These are phyloP conservation scores for Stenchaetothrips biformis DNA, from an alignment of 2,888 invertebrate species.

Conservation along the genomic window DNA sequence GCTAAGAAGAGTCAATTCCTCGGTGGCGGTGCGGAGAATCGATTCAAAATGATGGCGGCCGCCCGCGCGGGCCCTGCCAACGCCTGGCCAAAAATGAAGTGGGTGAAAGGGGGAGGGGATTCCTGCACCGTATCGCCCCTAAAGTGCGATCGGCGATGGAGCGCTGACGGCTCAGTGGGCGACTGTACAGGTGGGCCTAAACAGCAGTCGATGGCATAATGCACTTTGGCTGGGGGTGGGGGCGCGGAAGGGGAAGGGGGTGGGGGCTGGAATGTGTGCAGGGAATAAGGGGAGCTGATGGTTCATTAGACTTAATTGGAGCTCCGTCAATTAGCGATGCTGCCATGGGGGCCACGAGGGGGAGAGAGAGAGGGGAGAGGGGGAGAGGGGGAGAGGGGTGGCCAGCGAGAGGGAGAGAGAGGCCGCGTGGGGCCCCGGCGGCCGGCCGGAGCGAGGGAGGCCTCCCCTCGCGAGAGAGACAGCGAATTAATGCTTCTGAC, in stretches of 20 bases:
- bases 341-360: neutral
- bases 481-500: neutral
- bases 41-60: too few species aligned
- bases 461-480: too few species aligned
- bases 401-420: neutral
- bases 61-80: too few species aligned
- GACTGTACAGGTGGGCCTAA: slow-evolving; percentile 5
- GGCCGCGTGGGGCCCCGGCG: neutral
- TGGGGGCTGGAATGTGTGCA: slow-evolving; percentile 14
- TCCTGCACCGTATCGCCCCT: neutral
- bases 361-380: neutral
- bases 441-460: too few species aligned
- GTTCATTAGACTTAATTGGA: slow-evolving; percentile 25
- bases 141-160: neutral
- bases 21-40: too few species aligned
- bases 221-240: slow-evolving; percentile 11
- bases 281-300: slow-evolving; percentile 20
- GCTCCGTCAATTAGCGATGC: slow-evolving; percentile 22
- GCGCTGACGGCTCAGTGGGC: neutral
- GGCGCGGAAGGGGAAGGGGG: neutral
- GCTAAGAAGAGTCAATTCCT: too few species aligned
- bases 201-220: slow-evolving; percentile 19
- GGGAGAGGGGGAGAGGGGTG: neutral
- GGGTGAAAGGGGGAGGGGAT: too few species aligned
- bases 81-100: too few species aligned